phyloP scores from a whole-genome alignment of 2,888 invertebrate genomes.

The Rhabditophanes sp. region DNA sequence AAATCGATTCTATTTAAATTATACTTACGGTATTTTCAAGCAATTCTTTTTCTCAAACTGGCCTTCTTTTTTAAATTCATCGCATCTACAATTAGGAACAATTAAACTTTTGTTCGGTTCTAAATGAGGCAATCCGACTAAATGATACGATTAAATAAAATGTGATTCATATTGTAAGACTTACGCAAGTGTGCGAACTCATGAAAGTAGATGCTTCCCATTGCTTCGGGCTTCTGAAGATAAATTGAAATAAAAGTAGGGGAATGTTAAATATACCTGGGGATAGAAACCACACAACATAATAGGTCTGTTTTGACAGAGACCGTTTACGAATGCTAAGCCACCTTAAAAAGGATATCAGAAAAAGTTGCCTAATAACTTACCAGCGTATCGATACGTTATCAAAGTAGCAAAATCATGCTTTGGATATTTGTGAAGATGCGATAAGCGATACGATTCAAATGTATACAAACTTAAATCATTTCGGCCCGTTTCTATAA shows the following conservation, averaged over 20 bases:
- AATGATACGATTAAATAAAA: slow-evolving; percentile 11
- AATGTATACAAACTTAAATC: slow-evolving; percentile 35
- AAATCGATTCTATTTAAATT: background rate
- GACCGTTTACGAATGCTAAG: slow-evolving; percentile 35
- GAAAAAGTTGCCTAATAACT: no score
- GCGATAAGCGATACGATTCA: slow-evolving; percentile 23
- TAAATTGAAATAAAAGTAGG: slow-evolving; percentile 15
- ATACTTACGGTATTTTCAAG: slow-evolving; percentile 27
- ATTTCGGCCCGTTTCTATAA: slow-evolving; percentile 27
- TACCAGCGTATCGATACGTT: slow-evolving; percentile 34
- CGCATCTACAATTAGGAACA: slow-evolving; percentile 17
- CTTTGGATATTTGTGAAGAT: slow-evolving; percentile 12
- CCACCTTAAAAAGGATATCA: no score
- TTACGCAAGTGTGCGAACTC: slow-evolving; percentile 28
- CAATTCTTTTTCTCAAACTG: slow-evolving; percentile 14
- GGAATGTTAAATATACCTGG: background rate
- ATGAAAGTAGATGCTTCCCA: slow-evolving; percentile 42
- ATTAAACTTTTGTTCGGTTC: slow-evolving; percentile 11
- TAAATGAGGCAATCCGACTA: slow-evolving; percentile 33
- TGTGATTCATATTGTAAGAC: no score
- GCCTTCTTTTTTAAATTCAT: background rate
- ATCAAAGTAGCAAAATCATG: slow-evolving; percentile 37
- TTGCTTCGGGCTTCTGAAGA: slow-evolving; percentile 38
- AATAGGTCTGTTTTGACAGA: slow-evolving; percentile 23
- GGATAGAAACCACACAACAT: slow-evolving; percentile 3